Percentiles rank a stretch among this genome's conserved stretches.
Conservation (phyloP, 2,797 vertebrate genomes). For the Channallabes apus region DNA sequence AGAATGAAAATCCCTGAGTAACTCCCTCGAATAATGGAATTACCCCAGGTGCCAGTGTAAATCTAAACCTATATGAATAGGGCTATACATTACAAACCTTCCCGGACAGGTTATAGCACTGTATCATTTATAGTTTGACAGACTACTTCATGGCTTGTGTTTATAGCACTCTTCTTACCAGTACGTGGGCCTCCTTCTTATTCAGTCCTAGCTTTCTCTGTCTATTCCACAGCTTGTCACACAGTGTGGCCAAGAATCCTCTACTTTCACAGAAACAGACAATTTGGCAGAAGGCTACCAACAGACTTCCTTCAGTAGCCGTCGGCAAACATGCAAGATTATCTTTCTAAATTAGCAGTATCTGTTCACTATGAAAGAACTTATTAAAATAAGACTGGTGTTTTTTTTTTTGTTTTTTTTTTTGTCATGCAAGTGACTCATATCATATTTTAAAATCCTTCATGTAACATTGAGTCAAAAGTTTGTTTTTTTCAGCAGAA, state of each 20-base stretch:
- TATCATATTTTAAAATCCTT: background rate
- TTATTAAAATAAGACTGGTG: background rate
- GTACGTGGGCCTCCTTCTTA: background rate
- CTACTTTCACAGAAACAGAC: background rate
- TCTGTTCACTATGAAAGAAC: background rate
- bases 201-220: background rate
- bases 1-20: slow-evolving; percentile 3
- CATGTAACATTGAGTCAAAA: background rate
- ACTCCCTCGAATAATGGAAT: background rate
- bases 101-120: background rate
- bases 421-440: background rate
- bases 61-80: slow-evolving; percentile 5
- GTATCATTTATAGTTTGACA: slow-evolving; percentile 9
- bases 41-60: slow-evolving; percentile 10
- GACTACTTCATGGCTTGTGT: background rate
- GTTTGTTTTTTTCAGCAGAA: background rate
- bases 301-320: background rate
- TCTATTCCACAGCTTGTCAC: slow-evolving; percentile 18
- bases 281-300: background rate
- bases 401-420: background rate
- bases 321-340: background rate
- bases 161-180: background rate
- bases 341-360: background rate
- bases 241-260: slow-evolving; percentile 2
- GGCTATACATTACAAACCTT: slow-evolving; percentile 1